Percentiles rank a stretch among this genome's conserved stretches.
Conservation (phyloP, 2,113 vertebrate species). For the Gymnocephalus cernua region DNA sequence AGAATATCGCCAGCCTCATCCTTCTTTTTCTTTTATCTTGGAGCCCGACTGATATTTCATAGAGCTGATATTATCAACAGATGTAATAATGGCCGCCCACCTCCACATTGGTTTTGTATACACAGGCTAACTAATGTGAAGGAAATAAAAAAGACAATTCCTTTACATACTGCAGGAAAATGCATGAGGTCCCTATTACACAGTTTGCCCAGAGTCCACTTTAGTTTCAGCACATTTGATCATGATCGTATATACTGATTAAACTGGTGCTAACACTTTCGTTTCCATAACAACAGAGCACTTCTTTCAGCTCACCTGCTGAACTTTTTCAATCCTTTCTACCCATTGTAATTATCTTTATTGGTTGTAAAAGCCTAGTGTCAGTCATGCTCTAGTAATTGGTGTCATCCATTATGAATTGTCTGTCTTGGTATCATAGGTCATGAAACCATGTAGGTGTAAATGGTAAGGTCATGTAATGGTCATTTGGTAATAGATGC, state of each 20-base stretch:
- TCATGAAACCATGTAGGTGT: background rate
- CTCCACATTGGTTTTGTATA: background rate
- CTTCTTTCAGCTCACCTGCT: background rate
- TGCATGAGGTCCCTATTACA: background rate
- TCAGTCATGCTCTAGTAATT: background rate
- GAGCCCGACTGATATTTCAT: background rate
- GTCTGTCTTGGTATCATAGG: background rate
- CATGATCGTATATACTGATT: background rate
- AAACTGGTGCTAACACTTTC: background rate
- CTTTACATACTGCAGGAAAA: background rate
- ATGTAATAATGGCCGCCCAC: background rate
- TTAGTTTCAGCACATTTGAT: background rate
- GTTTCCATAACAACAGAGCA: slow-evolving; percentile 29
- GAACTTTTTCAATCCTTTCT: no score
- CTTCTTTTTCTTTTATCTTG: slow-evolving; percentile 2
- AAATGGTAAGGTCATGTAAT: slow-evolving; percentile 37
- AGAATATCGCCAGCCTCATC: background rate
- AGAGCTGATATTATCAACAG: background rate
- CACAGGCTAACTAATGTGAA: background rate
- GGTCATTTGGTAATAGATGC: slow-evolving; percentile 43
- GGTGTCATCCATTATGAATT: slow-evolving; percentile 38
- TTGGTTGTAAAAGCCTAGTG: background rate
- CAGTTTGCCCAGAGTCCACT: background rate
- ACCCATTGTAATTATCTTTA: background rate
- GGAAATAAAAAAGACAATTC: background rate